Evolutionary conservation across 2,888 invertebrate species (phyloP).

Genomic region (Sarcophaga subvicina): DNA sequence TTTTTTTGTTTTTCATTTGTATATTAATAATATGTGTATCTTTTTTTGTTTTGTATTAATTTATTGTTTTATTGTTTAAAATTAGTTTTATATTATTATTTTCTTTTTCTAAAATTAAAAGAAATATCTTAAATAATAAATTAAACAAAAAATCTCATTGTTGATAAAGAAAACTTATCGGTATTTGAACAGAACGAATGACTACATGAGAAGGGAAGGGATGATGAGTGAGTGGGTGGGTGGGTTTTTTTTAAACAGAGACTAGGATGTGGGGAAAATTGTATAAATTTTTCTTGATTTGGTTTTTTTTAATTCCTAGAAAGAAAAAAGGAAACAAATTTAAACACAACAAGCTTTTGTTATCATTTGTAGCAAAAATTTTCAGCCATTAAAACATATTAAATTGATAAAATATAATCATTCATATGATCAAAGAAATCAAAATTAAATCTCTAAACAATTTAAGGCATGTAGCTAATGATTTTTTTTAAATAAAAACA

Average conservation of each 20-base stretch:
- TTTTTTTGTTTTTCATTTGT: constrained; percentile 50
- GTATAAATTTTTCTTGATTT: neutral
- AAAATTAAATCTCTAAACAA: too few relatives aligned
- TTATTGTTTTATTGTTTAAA: constrained; percentile 57
- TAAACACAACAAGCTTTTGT: neutral
- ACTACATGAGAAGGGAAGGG: neutral
- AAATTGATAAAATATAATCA: too few relatives aligned
- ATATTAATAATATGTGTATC: constrained; percentile 66
- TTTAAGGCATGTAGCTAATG: too few relatives aligned
- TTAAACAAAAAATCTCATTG: constrained; percentile 66
- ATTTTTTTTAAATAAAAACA: too few relatives aligned
- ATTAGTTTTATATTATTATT: constrained; percentile 55
- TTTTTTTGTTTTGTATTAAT: constrained; percentile 68
- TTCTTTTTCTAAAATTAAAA: constrained; percentile 75
- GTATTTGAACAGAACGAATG: constrained; percentile 56
- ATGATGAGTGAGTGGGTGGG: constrained; percentile 30
- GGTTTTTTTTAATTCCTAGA: neutral
- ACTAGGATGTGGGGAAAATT: constrained; percentile 52
- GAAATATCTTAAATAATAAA: constrained; percentile 57
- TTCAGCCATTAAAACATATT: too few relatives aligned
- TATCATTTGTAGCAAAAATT: too few relatives aligned
- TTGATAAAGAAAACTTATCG: constrained; percentile 52
- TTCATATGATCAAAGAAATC: too few relatives aligned
- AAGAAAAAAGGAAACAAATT: neutral
- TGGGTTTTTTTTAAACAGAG: constrained; percentile 18